Evolutionary conservation across 1,140 invertebrate genomes (phyloP).

Genomic region (Sycobia sp.): DNA sequence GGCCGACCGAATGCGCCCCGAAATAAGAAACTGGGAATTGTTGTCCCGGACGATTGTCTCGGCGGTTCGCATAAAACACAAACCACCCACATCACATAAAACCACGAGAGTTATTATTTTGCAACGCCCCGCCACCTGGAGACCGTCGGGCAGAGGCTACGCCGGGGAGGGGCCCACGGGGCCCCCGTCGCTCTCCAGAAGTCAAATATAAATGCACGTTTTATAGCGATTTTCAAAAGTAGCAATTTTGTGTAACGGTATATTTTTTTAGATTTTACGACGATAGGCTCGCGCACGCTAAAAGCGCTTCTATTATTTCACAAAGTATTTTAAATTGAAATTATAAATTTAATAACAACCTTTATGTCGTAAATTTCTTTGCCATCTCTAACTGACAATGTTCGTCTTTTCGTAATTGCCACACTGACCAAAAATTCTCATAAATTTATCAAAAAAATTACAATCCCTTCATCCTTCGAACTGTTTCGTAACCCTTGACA

Average conservation of each 20-base stretch:
- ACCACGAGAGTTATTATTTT: constrained; percentile 55
- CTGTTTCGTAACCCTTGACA: too few species aligned
- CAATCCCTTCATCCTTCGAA: too few species aligned
- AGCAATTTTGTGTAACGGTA: constrained; percentile 17
- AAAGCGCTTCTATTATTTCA: too few species aligned
- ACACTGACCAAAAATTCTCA: too few species aligned
- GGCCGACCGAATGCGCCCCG: constrained; percentile 29
- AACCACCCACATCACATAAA: constrained; percentile 57
- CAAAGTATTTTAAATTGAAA: too few species aligned
- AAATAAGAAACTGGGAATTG: constrained; percentile 52
- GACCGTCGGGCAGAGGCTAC: constrained; percentile 29
- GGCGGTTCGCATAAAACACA: constrained; percentile 51
- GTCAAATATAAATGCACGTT: constrained; percentile 8
- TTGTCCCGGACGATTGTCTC: constrained; percentile 50
- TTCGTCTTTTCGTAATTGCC: too few species aligned
- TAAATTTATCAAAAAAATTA: too few species aligned
- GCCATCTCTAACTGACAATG: too few species aligned
- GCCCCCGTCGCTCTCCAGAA: constrained; percentile 2
- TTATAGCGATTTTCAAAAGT: constrained; percentile 24
- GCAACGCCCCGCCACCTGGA: constrained; percentile 54
- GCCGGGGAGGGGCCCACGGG: not conserved
- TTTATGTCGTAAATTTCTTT: too few species aligned
- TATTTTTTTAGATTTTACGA: too few species aligned
- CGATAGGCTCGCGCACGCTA: too few species aligned
- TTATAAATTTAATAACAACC: too few species aligned